A percentile compares a stretch with the other conserved stretches of the same genome.
Evolutionary conservation across 2,797 vertebrate genomes (phyloP).

Genomic region (Tympanoctomys barrerae): DNA sequence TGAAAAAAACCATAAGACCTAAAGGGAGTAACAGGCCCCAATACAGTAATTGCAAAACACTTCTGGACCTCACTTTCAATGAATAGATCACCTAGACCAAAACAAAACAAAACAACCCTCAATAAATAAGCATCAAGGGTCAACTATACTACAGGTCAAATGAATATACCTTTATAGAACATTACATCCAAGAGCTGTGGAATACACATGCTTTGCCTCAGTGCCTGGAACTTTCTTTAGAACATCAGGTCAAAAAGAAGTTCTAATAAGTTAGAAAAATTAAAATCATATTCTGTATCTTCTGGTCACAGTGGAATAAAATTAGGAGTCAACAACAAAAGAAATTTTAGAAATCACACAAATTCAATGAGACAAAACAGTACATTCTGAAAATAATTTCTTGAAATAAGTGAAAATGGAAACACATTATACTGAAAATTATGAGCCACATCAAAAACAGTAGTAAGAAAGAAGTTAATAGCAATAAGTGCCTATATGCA

Average conservation of each 20-base stretch:
- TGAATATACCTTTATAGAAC: neutral
- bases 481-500: neutral
- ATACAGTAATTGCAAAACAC: neutral
- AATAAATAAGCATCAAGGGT: neutral
- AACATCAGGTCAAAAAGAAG: neutral
- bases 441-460: neutral
- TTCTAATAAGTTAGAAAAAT: neutral
- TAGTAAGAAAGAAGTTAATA: neutral
- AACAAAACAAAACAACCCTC: too few species aligned
- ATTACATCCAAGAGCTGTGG: neutral
- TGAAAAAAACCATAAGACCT: too few species aligned
- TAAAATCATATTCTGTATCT: neutral
- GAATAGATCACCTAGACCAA: neutral
- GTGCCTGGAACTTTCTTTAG: neutral
- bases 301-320: neutral
- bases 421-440: neutral
- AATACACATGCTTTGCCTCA: neutral
- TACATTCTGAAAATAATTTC: neutral
- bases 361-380: neutral
- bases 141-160: neutral
- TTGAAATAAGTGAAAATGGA: neutral
- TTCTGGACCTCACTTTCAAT: neutral
- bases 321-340: neutral
- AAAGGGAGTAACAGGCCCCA: neutral
- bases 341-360: neutral